These are phyloP conservation scores for Timema cristinae DNA, from an alignment of 2,888 invertebrate species.

Conservation along the genomic window DNA sequence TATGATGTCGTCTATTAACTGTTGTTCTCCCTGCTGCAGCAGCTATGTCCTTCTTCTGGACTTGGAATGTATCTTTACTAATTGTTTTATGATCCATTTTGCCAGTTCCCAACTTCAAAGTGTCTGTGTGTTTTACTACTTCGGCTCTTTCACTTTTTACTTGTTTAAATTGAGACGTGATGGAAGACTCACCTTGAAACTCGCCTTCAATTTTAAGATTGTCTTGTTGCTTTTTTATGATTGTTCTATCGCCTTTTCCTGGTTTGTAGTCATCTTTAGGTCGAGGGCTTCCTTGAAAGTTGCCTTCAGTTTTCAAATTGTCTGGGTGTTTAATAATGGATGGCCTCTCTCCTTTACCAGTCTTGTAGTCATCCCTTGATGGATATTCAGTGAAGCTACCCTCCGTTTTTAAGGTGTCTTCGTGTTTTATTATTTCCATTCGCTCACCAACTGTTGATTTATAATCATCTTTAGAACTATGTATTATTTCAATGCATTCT, in stretches of 20 bases:
- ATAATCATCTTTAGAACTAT: conserved; percentile 28
- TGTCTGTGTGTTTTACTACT: conserved; percentile 49
- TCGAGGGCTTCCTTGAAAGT: conserved; percentile 34
- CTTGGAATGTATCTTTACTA: conserved; percentile 51
- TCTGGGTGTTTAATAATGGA: conserved; percentile 50
- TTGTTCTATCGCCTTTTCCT: conserved; percentile 34
- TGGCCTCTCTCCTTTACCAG: conserved; percentile 41
- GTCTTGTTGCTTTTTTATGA: conserved; percentile 33
- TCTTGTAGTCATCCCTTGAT: conserved; percentile 37
- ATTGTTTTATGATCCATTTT: conserved; percentile 54
- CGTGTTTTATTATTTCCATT: conserved; percentile 31
- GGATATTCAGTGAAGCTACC: conserved; percentile 44
- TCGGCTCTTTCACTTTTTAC: conserved; percentile 50
- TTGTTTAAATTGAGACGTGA: conserved; percentile 35
- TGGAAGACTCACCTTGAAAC: conserved; percentile 41
- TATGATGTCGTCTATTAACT: conserved; percentile 54
- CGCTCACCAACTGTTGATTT: conserved; percentile 35
- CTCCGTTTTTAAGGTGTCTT: conserved; percentile 44
- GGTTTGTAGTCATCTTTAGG: conserved; percentile 28
- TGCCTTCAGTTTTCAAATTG: conserved; percentile 39
- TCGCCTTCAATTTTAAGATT: conserved; percentile 53
- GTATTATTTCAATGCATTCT: conserved; percentile 46
- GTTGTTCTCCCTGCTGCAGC: conserved; percentile 49
- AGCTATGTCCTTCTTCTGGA: conserved; percentile 52
- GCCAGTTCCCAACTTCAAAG: conserved; percentile 49